Evolutionary conservation across 1,140 invertebrate species (phyloP).

Genomic region (Ostrea edulis): DNA sequence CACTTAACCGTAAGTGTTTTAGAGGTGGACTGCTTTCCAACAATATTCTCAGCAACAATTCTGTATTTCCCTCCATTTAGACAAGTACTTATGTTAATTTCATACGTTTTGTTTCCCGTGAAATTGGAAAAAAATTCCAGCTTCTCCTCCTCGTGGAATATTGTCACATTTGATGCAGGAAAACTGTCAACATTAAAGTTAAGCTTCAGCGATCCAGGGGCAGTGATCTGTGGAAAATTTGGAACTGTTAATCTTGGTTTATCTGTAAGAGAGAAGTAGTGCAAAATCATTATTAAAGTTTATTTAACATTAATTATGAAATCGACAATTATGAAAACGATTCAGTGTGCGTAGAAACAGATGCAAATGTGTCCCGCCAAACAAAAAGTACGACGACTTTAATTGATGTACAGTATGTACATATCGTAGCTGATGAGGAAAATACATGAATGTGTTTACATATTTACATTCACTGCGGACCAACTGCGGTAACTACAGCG

Average conservation of each 20-base stretch:
- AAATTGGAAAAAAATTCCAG: not conserved
- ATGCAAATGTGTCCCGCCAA: too few species aligned
- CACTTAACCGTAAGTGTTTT: not conserved
- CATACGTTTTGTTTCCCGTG: not conserved
- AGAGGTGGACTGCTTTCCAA: not conserved
- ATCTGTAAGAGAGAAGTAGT: not conserved
- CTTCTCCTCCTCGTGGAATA: not conserved
- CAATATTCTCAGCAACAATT: not conserved
- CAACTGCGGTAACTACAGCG: too few species aligned
- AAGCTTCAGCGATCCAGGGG: not conserved
- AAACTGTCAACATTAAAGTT: not conserved
- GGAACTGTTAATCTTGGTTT: not conserved
- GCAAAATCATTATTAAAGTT: not conserved
- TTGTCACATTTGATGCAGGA: not conserved
- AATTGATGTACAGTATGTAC: too few species aligned
- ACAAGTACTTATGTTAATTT: not conserved
- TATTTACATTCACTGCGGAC: too few species aligned
- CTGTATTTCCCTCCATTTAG: not conserved
- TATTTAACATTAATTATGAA: too few species aligned
- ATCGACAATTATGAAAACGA: not conserved
- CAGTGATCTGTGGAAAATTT: not conserved
- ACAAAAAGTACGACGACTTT: too few species aligned
- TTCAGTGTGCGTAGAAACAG: not conserved
- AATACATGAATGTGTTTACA: too few species aligned
- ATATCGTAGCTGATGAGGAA: too few species aligned